A percentile compares a stretch with the other conserved stretches of the same genome.
phyloP scores from a whole-genome alignment of 1,140 invertebrate genomes.

The Epicauta chinensis region DNA sequence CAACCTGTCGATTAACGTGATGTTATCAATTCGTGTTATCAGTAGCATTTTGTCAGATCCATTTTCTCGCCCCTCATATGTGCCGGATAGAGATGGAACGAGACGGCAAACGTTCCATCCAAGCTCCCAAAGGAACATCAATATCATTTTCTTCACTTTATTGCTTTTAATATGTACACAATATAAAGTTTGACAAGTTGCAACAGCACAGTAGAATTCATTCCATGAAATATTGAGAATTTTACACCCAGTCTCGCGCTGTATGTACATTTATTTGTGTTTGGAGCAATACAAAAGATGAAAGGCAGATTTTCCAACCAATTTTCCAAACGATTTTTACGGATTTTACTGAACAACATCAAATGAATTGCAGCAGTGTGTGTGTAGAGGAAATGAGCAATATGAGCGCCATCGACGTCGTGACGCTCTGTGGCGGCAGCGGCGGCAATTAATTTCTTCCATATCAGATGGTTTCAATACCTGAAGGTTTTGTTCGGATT shows the following conservation, averaged over 20 bases:
- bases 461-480: conserved; percentile 37
- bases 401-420: too few relatives aligned
- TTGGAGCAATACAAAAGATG: too few relatives aligned
- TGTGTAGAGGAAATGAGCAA: background rate
- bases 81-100: too few relatives aligned
- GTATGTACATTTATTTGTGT: too few relatives aligned
- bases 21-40: too few relatives aligned
- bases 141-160: conserved; percentile 32
- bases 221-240: conserved; percentile 33
- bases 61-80: too few relatives aligned
- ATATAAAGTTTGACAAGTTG: conserved; percentile 38
- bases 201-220: conserved; percentile 27
- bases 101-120: too few relatives aligned
- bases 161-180: conserved; percentile 38
- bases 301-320: too few relatives aligned
- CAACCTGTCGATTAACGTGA: too few relatives aligned
- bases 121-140: conserved; percentile 20
- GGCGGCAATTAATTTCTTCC: conserved; percentile 37
- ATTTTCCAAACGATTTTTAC: background rate
- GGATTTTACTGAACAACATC: conserved; percentile 6
- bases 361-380: conserved; percentile 1
- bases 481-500: conserved; percentile 9
- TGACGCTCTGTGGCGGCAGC: background rate
- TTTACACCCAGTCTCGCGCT: too few relatives aligned
- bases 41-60: too few relatives aligned